Evolutionary conservation across 2,888 invertebrate species (phyloP), one percentile per base, ranked within the genome.

Genomic region (Chironomus riparius): DNA sequence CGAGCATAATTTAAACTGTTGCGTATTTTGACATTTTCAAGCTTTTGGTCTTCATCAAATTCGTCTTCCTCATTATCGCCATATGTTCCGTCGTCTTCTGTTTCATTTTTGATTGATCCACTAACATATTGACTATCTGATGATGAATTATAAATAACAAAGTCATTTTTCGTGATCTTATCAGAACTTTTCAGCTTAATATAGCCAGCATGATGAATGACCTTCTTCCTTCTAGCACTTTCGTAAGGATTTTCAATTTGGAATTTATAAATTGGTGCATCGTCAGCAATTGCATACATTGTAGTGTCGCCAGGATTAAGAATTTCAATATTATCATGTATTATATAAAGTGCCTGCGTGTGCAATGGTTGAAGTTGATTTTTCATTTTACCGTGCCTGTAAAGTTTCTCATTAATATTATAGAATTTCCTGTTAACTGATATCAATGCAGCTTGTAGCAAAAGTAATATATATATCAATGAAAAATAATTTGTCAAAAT

Each of bases 251-350:
- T 85, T 82, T 89, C 88, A 77, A 89, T 85, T 18, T 87, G 84
- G 75, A 90, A 86, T 80, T 88, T 89, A 80, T 91, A 90, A 72
- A 87, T 87, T 0, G 89, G 87, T 22, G 87, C 87, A 78, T 89
- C 87, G 13, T 87, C 85, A 72, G 87, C 85, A 6, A 85, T 86
- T 79, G 87, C 87, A 78, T 88, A 88, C 78, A 87, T 87, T 7
- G 87, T 85, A 0, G 86, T 86, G 78, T 90, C 89, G 61, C 87
- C 86, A 0, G 89, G 86, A 74, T 90, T 88, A 56, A 88, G 86
- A 10, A 92, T 88, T 79, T 92, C 91, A 47, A 93, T 87, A 77
- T 91, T 92, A 79, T 92, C 90, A 79, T 91, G 90, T 7, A 91
- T 87, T 38, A 92, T 86, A 79, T 87, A 92, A 70, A 91, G 86